Evolutionary conservation across 1,140 invertebrate species (phyloP).

Genomic region (Drosophila pallidifrons): DNA sequence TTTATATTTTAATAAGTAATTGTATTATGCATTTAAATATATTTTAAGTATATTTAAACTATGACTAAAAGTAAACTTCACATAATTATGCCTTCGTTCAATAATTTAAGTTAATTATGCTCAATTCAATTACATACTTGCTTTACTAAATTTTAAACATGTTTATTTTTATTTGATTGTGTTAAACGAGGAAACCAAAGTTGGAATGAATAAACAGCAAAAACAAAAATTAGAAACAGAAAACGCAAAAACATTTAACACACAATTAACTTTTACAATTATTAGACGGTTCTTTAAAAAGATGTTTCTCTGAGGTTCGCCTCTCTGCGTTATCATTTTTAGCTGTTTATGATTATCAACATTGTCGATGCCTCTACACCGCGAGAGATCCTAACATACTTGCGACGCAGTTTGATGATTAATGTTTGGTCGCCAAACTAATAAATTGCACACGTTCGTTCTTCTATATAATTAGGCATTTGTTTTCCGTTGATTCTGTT

Average conservation of each 20-base stretch:
- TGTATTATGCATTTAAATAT: slow-evolving; percentile 81
- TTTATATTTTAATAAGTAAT: slow-evolving; percentile 75
- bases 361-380: slow-evolving; percentile 42
- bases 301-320: slow-evolving; percentile 32
- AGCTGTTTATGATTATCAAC: slow-evolving; percentile 25
- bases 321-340: slow-evolving; percentile 5
- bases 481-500: slow-evolving; percentile 13
- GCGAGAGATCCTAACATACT: slow-evolving; percentile 56
- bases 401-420: slow-evolving; percentile 19
- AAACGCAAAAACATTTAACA: slow-evolving; percentile 53
- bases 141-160: slow-evolving; percentile 62
- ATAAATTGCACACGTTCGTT: slow-evolving; percentile 68
- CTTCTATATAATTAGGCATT: slow-evolving; percentile 13
- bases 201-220: slow-evolving; percentile 75
- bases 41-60: slow-evolving; percentile 81
- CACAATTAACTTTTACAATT: slow-evolving; percentile 37
- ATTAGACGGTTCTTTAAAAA: slow-evolving; percentile 34
- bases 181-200: slow-evolving; percentile 37
- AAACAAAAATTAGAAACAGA: slow-evolving; percentile 53
- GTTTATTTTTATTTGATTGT: slow-evolving; percentile 31
- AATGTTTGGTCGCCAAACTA: slow-evolving; percentile 37
- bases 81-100: slow-evolving; percentile 55
- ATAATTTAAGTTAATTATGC: slow-evolving; percentile 59
- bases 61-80: slow-evolving; percentile 82
- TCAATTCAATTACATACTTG: slow-evolving; percentile 58